phyloP scores from a whole-genome alignment of 2,888 invertebrate species.

The Drosophila stalkeri region DNA sequence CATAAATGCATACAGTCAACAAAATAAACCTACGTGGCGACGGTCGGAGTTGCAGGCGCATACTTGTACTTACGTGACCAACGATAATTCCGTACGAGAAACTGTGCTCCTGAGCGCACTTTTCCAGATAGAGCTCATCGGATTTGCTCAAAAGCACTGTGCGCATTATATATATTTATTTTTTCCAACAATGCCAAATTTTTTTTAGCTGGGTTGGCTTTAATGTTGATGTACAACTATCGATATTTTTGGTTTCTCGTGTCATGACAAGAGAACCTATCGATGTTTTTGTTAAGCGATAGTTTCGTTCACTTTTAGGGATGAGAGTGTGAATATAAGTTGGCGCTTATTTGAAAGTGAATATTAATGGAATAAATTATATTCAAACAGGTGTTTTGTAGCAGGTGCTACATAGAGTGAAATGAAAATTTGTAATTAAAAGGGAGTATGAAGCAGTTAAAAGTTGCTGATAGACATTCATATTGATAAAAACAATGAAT shows the following conservation, averaged over 20 bases:
- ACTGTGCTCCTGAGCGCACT: constrained; percentile 88
- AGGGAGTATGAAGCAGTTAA: neutral
- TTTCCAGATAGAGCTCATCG: constrained; percentile 89
- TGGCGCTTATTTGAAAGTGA: constrained; percentile 12
- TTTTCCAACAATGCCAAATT: constrained; percentile 46
- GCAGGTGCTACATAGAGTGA: neutral
- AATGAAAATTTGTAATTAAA: neutral
- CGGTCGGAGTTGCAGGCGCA: constrained; percentile 10
- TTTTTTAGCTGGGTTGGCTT: constrained; percentile 23
- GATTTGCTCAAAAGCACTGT: constrained; percentile 89
- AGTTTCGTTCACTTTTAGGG: constrained; percentile 24
- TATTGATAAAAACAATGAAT: no score
- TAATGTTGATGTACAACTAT: constrained; percentile 29
- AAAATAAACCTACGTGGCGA: constrained; percentile 61
- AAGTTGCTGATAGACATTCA: no score
- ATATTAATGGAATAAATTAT: neutral
- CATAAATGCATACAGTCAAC: constrained; percentile 14
- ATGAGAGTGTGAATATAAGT: neutral
- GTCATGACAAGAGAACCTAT: neutral
- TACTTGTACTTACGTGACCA: constrained; percentile 88
- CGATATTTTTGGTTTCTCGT: constrained; percentile 6
- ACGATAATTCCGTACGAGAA: constrained; percentile 91
- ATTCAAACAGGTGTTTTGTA: constrained; percentile 5
- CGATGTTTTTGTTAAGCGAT: constrained; percentile 3
- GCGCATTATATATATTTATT: constrained; percentile 84